These are phyloP conservation scores for Prionace glauca DNA, from an alignment of 2,797 vertebrate species.

Conservation along the genomic window DNA sequence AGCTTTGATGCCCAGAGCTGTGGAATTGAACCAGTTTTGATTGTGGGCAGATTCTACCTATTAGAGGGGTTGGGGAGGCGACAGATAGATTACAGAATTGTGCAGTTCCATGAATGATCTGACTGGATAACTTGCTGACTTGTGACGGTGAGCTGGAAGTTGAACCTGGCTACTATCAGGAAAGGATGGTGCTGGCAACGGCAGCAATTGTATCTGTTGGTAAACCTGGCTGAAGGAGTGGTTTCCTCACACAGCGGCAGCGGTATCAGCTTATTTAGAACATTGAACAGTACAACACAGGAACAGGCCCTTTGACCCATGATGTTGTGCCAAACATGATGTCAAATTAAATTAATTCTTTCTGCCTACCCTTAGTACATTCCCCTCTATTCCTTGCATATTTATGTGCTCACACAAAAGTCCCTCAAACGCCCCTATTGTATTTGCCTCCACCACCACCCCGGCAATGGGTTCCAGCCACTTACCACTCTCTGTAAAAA, in stretches of 20 bases:
- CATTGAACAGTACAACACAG: too few relatives aligned
- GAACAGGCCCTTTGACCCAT: too few relatives aligned
- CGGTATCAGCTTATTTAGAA: background rate
- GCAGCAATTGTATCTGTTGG: background rate
- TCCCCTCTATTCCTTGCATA: too few relatives aligned
- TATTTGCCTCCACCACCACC: too few relatives aligned
- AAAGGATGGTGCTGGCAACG: background rate
- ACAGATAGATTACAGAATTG: background rate
- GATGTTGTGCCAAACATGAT: too few relatives aligned
- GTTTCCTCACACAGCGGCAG: background rate
- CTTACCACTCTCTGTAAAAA: too few relatives aligned
- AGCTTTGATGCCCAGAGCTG: background rate
- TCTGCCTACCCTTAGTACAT: too few relatives aligned
- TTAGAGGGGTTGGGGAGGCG: background rate
- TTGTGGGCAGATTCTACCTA: background rate
- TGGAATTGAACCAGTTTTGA: background rate
- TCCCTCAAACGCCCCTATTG: too few relatives aligned
- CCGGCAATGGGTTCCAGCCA: too few relatives aligned
- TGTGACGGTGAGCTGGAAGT: background rate
- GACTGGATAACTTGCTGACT: background rate
- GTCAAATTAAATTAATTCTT: too few relatives aligned
- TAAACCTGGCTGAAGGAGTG: background rate
- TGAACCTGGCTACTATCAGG: background rate
- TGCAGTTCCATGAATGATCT: background rate
- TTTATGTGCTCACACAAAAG: too few relatives aligned